Base-by-base conservation (phyloP, 2,113 vertebrate genomes). In the Odobenus rosmarus region DNA sequence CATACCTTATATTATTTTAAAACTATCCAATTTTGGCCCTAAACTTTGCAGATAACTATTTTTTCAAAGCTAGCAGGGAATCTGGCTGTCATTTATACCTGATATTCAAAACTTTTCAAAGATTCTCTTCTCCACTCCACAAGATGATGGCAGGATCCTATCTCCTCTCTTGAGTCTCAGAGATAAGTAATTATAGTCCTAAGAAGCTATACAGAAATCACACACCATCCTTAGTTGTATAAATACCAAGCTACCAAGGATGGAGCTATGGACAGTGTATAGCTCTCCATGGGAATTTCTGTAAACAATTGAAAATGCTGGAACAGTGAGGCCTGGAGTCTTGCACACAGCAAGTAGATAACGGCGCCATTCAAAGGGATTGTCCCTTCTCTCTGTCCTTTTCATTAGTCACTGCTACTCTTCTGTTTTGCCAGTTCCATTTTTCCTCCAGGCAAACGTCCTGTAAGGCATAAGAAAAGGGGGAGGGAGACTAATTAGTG, bases 401-500 rank as follows among this genome's bases (percentile, higher is more conserved):
- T 97, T 96, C 93, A 95, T 98, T 97, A 98, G 92, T 95, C 84
- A 92, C 76, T 96, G 49, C 69, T 96, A 85, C 57, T 93, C 77
- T 87, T 79, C 82, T 74, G 94, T 84, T 95, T 95, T 55, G 1
- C 97, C 88, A 95, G 76, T 90, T 97, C 97, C 93, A 84, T 88
- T 93, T 92, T 93, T 95, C 26, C 72, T 95, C 36, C 3, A 55
- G 24, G 39, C 96, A 97, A 88, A 98, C 64, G 72, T 82, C 31
- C 92, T 97, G 91, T 71, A 49, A 83, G 74, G 71, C 90, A 82
- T 81, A 94, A 97, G 94, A 91, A 85, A 64, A 93, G 93, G 67
- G 81, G 82, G 91, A 84, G 67, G 88, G 4, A 71, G 97, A 95
- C 36, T 98, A 98, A 98, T 98, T 98, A 98, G 90, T 57, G 61